These are phyloP conservation scores for Spea multiplicata DNA, from an alignment of 2,113 vertebrate species.

Conservation along the genomic window DNA sequence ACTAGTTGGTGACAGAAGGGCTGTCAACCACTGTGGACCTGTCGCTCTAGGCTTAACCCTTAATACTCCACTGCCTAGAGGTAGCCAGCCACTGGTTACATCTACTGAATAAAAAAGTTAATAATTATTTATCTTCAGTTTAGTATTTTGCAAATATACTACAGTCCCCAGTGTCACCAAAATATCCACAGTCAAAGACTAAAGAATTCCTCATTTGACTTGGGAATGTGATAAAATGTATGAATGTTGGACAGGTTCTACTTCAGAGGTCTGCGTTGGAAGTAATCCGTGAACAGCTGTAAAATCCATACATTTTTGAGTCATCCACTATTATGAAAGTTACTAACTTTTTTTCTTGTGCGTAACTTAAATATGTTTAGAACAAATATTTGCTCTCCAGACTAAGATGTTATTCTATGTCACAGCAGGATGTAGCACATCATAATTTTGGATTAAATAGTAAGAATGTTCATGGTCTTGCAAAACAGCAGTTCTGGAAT, in stretches of 20 bases:
- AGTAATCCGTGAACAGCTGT: constrained; percentile 30
- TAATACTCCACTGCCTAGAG: too few relatives aligned
- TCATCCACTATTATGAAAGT: constrained; percentile 28
- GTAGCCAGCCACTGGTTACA: too few relatives aligned
- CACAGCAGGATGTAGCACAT: constrained; percentile 48
- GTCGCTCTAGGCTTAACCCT: too few relatives aligned
- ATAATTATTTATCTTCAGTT: too few relatives aligned
- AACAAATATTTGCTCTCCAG: constrained; percentile 46
- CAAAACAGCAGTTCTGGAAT: constrained; percentile 31
- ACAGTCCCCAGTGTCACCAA: background rate
- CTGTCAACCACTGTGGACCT: too few relatives aligned
- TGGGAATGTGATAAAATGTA: constrained; percentile 36
- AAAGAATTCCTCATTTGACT: constrained; percentile 23
- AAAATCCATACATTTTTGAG: constrained; percentile 41
- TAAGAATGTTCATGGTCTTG: constrained; percentile 29
- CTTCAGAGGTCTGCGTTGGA: constrained; percentile 30
- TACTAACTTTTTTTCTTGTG: constrained; percentile 18
- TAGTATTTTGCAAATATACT: too few relatives aligned
- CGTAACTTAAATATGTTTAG: constrained; percentile 41
- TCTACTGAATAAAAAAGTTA: too few relatives aligned
- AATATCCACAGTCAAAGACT: background rate
- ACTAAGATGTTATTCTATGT: constrained; percentile 44
- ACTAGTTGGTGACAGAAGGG: too few relatives aligned
- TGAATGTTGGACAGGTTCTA: constrained; percentile 9
- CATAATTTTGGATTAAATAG: constrained; percentile 42